A percentile compares a stretch with the other conserved stretches of the same genome.
Evolutionary conservation across 2,113 vertebrate species (phyloP).

Genomic region (Chrysemys picta): DNA sequence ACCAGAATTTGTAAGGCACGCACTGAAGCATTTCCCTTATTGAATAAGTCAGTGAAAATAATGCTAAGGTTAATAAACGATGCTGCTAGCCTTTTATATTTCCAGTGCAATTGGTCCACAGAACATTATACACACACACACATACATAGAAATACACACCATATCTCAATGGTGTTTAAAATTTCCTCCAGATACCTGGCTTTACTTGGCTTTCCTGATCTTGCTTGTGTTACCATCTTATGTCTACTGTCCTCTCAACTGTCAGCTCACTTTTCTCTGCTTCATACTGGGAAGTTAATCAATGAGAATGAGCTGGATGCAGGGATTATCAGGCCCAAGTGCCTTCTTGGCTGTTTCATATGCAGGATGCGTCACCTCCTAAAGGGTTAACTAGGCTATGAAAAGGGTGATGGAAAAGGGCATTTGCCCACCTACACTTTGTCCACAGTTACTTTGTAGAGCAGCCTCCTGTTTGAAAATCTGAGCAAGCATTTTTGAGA

Average conservation of each 20-base stretch:
- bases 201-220: neutral
- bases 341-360: neutral
- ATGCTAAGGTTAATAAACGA: constrained; percentile 37
- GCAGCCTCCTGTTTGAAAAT: neutral
- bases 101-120: constrained; percentile 11
- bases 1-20: constrained; percentile 10
- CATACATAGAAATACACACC: neutral
- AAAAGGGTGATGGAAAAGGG: neutral
- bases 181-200: neutral
- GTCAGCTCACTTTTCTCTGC: neutral
- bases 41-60: constrained; percentile 59
- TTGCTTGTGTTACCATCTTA: neutral
- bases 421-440: neutral
- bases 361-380: neutral
- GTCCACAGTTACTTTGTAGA: neutral
- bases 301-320: neutral
- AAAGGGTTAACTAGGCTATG: neutral
- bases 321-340: neutral
- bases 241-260: neutral
- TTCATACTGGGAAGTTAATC: neutral
- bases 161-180: neutral
- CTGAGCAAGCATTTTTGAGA: neutral
- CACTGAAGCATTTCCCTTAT: constrained; percentile 55
- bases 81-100: neutral
- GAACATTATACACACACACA: rapidly evolving